phyloP scores from a whole-genome alignment of 2,113 vertebrate genomes.

The Notiomystis cincta region DNA sequence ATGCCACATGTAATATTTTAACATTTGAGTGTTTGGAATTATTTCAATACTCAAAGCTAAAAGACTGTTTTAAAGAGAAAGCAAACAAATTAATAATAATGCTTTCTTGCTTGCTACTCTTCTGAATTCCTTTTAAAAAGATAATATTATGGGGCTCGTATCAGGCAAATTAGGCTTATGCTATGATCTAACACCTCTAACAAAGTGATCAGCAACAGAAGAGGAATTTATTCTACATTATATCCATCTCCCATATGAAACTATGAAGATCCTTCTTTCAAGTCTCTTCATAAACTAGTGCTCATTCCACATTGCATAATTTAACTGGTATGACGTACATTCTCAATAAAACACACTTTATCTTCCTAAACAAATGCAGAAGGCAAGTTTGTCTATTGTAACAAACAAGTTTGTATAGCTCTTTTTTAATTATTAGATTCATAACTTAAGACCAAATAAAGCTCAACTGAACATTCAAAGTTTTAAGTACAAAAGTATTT shows the following conservation, averaged over 20 bases:
- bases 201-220: background rate
- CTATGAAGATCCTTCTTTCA: background rate
- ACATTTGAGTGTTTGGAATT: conserved; percentile 12
- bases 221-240: background rate
- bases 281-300: background rate
- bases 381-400: background rate
- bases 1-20: background rate
- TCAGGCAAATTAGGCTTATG: background rate
- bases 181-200: background rate
- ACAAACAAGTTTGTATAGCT: background rate
- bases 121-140: background rate
- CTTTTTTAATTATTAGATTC: background rate
- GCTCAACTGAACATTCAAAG: background rate
- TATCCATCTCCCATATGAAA: background rate
- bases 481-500: background rate
- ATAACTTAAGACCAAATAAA: background rate
- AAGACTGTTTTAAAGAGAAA: conserved; percentile 3
- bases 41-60: conserved; percentile 1
- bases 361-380: background rate
- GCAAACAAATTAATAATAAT: conserved; percentile 6
- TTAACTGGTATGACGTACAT: background rate
- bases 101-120: background rate
- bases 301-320: background rate
- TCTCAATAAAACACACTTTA: background rate
- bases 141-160: background rate